Evolutionary conservation across 2,113 vertebrate genomes (phyloP).

Genomic region (Platichthys stellatus): DNA sequence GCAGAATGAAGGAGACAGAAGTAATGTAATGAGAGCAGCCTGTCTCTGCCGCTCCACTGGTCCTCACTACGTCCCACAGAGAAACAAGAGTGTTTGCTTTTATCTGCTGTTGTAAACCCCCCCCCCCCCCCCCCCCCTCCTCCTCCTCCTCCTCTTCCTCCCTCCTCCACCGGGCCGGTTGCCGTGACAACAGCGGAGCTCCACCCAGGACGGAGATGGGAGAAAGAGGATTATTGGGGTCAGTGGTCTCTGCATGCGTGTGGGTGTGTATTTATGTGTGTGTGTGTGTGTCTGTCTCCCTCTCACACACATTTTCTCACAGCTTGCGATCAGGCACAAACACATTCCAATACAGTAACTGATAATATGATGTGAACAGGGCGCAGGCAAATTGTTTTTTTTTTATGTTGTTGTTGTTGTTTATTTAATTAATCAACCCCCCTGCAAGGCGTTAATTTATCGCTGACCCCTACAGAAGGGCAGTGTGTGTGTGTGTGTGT

Average conservation of each 20-base stretch:
- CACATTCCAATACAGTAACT: constrained; percentile 25
- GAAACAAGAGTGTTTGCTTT: constrained; percentile 67
- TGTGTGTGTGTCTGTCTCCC: neutral
- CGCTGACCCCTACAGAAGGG: neutral
- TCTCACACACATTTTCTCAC: constrained; percentile 21
- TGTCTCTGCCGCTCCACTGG: constrained; percentile 68
- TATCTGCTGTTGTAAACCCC: constrained; percentile 25
- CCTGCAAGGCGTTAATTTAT: neutral
- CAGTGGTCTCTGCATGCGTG: constrained; percentile 56
- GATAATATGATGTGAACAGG: constrained; percentile 15
- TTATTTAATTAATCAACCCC: constrained; percentile 24
- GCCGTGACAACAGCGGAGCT: constrained; percentile 71
- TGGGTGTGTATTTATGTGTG: neutral
- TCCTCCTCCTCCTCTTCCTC: neutral
- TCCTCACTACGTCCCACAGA: constrained; percentile 67
- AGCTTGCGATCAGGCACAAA: constrained; percentile 22
- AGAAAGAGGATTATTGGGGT: constrained; percentile 79
- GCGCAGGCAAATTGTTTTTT: constrained; percentile 1
- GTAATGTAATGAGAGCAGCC: constrained; percentile 62
- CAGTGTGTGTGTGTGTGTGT: neutral
- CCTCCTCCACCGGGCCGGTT: constrained; percentile 36
- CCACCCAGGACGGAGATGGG: constrained; percentile 73
- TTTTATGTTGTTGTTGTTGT: constrained; percentile 3
- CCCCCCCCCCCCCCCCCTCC: neutral
- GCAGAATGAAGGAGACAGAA: constrained; percentile 61